phyloP scores from a whole-genome alignment of 2,888 invertebrate genomes.

The Mesorhabditis belari region DNA sequence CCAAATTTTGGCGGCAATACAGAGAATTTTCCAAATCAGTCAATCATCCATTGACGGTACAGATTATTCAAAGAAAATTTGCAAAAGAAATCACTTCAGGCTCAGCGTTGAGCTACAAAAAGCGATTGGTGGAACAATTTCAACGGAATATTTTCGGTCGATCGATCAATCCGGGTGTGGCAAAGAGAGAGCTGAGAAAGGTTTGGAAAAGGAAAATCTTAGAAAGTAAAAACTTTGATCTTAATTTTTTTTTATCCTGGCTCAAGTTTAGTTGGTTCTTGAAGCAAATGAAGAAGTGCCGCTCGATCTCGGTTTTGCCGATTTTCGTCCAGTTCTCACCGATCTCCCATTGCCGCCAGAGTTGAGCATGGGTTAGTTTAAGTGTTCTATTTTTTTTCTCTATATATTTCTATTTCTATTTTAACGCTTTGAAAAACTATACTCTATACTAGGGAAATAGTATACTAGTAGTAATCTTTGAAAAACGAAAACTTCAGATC shows the following conservation, averaged over 20 bases:
- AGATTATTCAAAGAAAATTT: background rate
- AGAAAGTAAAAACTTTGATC: background rate
- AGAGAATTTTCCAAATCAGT: conserved; percentile 16
- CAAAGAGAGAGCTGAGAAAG: conserved; percentile 35
- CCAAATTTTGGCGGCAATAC: conserved; percentile 30
- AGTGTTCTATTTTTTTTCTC: no score
- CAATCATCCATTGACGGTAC: conserved; percentile 3
- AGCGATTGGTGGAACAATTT: conserved; percentile 32
- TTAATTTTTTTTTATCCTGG: background rate
- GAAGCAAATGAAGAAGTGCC: conserved; percentile 26
- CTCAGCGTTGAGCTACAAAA: conserved; percentile 15
- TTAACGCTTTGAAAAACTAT: no score
- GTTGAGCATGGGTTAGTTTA: conserved; percentile 5
- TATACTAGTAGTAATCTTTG: background rate
- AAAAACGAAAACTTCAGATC: conserved; percentile 13
- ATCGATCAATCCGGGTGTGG: conserved; percentile 15
- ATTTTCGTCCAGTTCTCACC: conserved; percentile 30
- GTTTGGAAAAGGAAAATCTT: conserved; percentile 1
- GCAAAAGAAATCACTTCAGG: conserved; percentile 19
- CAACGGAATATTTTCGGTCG: conserved; percentile 19
- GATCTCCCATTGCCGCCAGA: conserved; percentile 21
- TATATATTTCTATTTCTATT: no score
- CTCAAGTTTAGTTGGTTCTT: conserved; percentile 18
- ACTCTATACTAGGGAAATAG: background rate
- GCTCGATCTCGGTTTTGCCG: conserved; percentile 35